phyloP scores from a whole-genome alignment of 1,140 invertebrate species.

The Drosophila oshimai region DNA sequence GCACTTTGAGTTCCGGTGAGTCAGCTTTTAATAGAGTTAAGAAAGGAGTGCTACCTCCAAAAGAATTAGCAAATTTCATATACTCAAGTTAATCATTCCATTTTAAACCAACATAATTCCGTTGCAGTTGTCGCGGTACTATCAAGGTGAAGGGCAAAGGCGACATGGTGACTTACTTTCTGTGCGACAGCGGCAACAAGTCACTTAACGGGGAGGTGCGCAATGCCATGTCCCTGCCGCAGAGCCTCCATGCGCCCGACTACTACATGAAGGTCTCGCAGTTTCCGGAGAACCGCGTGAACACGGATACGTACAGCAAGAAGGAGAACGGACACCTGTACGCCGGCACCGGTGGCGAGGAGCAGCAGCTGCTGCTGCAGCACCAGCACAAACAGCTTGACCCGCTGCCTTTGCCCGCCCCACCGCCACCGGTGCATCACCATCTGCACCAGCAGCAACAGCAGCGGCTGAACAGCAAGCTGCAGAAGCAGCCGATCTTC shows the following conservation, averaged over 20 bases:
- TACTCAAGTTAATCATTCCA: too few relatives aligned
- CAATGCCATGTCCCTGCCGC: conserved; percentile 66
- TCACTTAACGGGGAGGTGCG: conserved; percentile 75
- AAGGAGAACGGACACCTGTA: conserved; percentile 70
- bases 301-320: conserved; percentile 74
- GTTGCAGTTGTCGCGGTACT: conserved; percentile 89
- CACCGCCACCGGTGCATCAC: conserved; percentile 39
- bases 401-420: conserved; percentile 33
- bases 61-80: too few relatives aligned
- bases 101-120: background rate
- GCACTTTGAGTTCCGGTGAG: conserved; percentile 80
- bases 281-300: conserved; percentile 73
- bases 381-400: conserved; percentile 61
- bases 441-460: conserved; percentile 77
- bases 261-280: conserved; percentile 79
- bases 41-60: too few relatives aligned
- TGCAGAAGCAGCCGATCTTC: conserved; percentile 73
- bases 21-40: too few relatives aligned
- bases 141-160: conserved; percentile 97
- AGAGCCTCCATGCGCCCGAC: conserved; percentile 62
- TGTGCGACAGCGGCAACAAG: conserved; percentile 85
- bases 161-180: conserved; percentile 96
- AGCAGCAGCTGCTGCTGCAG: conserved; percentile 65
- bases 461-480: conserved; percentile 70
- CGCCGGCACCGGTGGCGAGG: conserved; percentile 40